Base-by-base conservation (phyloP, 92 coral and sea anemone genomes). In the Muricea muricata region DNA sequence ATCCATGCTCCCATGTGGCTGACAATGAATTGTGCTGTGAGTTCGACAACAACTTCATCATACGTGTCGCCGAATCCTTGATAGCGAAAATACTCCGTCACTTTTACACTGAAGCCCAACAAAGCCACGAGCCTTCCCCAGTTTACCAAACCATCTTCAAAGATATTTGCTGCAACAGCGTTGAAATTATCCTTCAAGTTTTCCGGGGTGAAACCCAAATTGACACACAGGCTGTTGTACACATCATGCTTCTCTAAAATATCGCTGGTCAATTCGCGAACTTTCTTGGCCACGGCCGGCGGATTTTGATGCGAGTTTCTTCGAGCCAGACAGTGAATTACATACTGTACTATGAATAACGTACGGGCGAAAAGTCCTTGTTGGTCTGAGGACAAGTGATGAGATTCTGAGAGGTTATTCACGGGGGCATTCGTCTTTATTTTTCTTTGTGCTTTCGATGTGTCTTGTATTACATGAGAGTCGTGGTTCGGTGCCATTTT, bases 81-180 rank as follows among this genome's bases (percentile, higher is more conserved):
- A 8, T 23, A 26, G 34, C 83, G 69, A 57, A 78, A 25, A 35
- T 56, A 26, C 71, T 78, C 71, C 12, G 83, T 56, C 0, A 57
- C 52, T 34, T 78, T 78, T 3, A 56, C 83, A 21, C 70, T 56
- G 60, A 78, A 78, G 7, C 61, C 83, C 39, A 78, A 17, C 63
- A 78, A 65, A 0, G 83, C 83, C 1, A 78, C 32, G 9, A 78
- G 1, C 17, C 83, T 32, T 78, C 83, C 83, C 83, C 83, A 78
- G 31, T 78, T 78, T 2, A 56, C 35, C 1, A n/a, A 6, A 32
- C 33, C 55, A 17, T 78, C 83, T 78, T 56, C 83, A 29, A 78
- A 78, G 8, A 78, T 78, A 58, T 42, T 23, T 34, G 34, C 83
- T 0, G 71, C 71, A 11, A 78, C 71, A 4, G 55, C 55, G 15